These are phyloP conservation scores for Chondrosia reniformis DNA, from an alignment of 37 sponge, comb jelly and placozoan species.

Conservation along the genomic window DNA sequence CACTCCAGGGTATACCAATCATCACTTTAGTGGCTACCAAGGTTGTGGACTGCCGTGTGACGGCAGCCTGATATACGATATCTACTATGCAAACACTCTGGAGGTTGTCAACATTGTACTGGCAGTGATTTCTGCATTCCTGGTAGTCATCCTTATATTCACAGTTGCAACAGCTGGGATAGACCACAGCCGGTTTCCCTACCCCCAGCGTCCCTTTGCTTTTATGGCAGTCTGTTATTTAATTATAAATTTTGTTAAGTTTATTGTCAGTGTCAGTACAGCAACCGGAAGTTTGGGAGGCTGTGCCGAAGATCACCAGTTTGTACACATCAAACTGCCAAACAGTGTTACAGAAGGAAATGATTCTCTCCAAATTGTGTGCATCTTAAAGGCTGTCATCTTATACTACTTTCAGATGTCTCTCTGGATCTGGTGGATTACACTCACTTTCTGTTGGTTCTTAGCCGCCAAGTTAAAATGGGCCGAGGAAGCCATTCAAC, in stretches of 20 bases:
- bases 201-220: slow-evolving; percentile 87
- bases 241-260: slow-evolving; percentile 50
- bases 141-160: slow-evolving; percentile 60
- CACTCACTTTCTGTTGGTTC: slow-evolving; percentile 91
- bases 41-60: slow-evolving; percentile 57
- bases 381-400: slow-evolving; percentile 60
- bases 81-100: slow-evolving; percentile 22
- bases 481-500: slow-evolving; percentile 88
- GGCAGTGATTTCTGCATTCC: slow-evolving; percentile 47
- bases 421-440: slow-evolving; percentile 77
- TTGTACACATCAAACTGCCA: slow-evolving; percentile 44
- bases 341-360: slow-evolving; percentile 1
- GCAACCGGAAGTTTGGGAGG: background rate
- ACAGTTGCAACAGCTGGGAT: slow-evolving; percentile 81
- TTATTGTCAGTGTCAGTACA: slow-evolving; percentile 26
- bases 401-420: slow-evolving; percentile 84
- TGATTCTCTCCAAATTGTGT: slow-evolving; percentile 44
- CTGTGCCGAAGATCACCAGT: background rate
- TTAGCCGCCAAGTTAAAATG: slow-evolving; percentile 90
- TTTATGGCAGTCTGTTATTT: slow-evolving; percentile 78
- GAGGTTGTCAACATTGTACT: slow-evolving; percentile 44
- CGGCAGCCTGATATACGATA: background rate
- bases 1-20: slow-evolving; percentile 7
- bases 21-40: slow-evolving; percentile 33
- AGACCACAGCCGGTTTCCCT: slow-evolving; percentile 76